These are phyloP conservation scores for Phocoena phocoena DNA, from an alignment of 2,113 vertebrate genomes.

Conservation along the genomic window DNA sequence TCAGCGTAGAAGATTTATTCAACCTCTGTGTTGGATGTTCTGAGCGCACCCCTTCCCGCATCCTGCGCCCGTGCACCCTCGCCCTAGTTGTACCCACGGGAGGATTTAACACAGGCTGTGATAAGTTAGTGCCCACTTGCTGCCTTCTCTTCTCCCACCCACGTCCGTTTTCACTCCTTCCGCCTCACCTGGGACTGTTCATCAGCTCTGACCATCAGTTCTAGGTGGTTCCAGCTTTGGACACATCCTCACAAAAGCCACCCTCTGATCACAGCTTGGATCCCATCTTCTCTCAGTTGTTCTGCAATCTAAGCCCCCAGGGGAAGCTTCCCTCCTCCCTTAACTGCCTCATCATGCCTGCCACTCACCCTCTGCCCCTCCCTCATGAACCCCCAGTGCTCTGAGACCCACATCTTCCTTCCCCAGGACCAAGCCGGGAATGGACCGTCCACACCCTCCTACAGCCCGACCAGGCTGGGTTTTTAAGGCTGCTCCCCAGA, in stretches of 20 bases:
- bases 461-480: not conserved
- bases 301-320: not conserved
- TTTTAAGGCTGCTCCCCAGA: not conserved
- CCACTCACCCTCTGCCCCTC: not conserved
- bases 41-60: not conserved
- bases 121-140: accelerated
- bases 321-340: not conserved
- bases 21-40: not conserved
- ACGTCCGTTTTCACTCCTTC: not conserved
- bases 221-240: not conserved
- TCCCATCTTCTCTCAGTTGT: not conserved
- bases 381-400: not conserved
- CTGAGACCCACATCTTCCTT: not conserved
- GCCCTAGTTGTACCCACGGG: accelerated
- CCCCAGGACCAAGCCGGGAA: not conserved
- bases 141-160: not conserved
- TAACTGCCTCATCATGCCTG: not conserved
- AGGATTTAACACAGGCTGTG: accelerated
- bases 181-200: accelerated
- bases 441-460: not conserved
- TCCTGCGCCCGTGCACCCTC: not conserved
- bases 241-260: not conserved
- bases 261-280: not conserved
- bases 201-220: not conserved
- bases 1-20: not conserved